Evolutionary conservation across 2,888 invertebrate genomes (phyloP).

Genomic region (Lottia gigantea): DNA sequence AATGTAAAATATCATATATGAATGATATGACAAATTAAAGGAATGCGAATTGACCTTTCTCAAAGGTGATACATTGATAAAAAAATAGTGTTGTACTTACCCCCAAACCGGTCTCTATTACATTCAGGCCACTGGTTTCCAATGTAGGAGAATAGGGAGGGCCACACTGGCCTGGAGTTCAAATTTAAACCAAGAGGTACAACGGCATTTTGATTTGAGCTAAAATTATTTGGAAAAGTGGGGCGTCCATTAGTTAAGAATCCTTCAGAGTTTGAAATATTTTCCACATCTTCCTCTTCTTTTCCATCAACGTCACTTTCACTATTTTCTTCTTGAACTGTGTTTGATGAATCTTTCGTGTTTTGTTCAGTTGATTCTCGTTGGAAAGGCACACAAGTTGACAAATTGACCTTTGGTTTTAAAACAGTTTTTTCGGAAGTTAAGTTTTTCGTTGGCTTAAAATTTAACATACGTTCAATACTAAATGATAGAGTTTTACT

Average conservation of each 20-base stretch:
- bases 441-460: background rate
- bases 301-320: background rate
- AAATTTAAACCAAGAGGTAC: background rate
- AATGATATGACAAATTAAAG: too few relatives aligned
- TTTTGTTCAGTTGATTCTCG: background rate
- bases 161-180: background rate
- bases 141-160: background rate
- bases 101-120: background rate
- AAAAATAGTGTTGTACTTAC: background rate
- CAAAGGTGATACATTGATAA: too few relatives aligned
- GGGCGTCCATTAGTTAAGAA: background rate
- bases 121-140: background rate
- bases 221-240: background rate
- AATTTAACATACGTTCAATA: conserved; percentile 11
- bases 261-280: background rate
- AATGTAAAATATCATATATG: too few relatives aligned
- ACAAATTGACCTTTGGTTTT: background rate
- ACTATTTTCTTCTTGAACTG: background rate
- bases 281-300: background rate
- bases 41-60: too few relatives aligned
- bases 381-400: background rate
- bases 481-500: conserved; percentile 1
- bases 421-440: background rate
- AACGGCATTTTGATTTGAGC: background rate
- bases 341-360: background rate